Evolutionary conservation across 2,888 invertebrate genomes (phyloP).

Genomic region (Orchestes rusci): DNA sequence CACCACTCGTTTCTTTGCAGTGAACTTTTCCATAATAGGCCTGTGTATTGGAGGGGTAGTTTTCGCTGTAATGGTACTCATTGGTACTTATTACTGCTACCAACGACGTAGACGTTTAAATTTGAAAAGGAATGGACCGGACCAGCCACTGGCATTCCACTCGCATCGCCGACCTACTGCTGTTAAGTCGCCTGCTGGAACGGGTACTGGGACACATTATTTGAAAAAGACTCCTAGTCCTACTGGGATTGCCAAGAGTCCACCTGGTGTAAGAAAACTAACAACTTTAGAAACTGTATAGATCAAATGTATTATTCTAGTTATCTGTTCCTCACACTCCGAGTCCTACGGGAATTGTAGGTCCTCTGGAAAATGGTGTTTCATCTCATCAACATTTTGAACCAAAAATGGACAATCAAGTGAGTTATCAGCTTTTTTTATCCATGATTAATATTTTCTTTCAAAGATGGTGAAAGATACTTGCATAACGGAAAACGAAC

Average conservation of each 20-base stretch:
- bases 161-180: conserved; percentile 70
- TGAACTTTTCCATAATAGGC: conserved; percentile 49
- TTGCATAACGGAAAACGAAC: conserved; percentile 46
- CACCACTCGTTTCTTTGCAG: conserved; percentile 35
- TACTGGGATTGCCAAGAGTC: conserved; percentile 57
- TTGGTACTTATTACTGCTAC: conserved; percentile 60
- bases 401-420: conserved; percentile 19
- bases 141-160: conserved; percentile 58
- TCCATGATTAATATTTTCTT: conserved; percentile 12
- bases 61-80: conserved; percentile 52
- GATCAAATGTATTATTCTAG: too few relatives aligned
- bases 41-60: conserved; percentile 56
- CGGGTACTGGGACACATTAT: conserved; percentile 56
- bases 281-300: too few relatives aligned
- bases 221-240: conserved; percentile 91
- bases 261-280: conserved; percentile 47
- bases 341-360: conserved; percentile 41
- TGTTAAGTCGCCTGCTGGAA: conserved; percentile 75
- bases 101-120: conserved; percentile 45
- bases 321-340: conserved; percentile 42
- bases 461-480: conserved; percentile 43
- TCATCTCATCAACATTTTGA: conserved; percentile 28
- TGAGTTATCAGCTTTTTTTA: conserved; percentile 5
- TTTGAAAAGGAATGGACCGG: conserved; percentile 49
- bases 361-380: conserved; percentile 40